Percentiles rank a stretch among this genome's conserved stretches.
phyloP scores from a whole-genome alignment of 2,888 invertebrate species.

The Polyploca ridens region DNA sequence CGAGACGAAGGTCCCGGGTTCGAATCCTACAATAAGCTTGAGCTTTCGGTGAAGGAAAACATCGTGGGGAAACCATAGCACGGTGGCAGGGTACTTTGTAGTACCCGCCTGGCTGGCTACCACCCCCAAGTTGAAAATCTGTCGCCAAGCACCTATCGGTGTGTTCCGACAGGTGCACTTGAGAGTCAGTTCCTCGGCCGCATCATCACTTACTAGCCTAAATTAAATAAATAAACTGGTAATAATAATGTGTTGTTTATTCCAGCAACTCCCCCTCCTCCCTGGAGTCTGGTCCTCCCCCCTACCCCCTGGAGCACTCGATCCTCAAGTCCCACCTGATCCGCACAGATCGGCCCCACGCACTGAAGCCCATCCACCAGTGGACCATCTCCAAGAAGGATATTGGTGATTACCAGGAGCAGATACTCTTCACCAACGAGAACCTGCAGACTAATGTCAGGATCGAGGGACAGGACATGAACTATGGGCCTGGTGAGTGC shows the following conservation, averaged over 20 bases:
- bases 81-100: too few species aligned
- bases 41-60: too few species aligned
- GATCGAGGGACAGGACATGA: slow-evolving; percentile 65
- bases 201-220: too few species aligned
- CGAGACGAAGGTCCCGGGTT: too few species aligned
- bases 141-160: too few species aligned
- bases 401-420: slow-evolving; percentile 73
- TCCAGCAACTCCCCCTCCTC: slow-evolving; percentile 64
- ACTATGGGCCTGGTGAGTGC: slow-evolving; percentile 74
- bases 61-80: too few species aligned
- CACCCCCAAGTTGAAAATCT: too few species aligned
- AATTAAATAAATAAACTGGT: too few species aligned
- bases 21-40: too few species aligned
- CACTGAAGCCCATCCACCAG: slow-evolving; percentile 66
- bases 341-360: slow-evolving; percentile 51
- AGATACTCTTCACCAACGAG: slow-evolving; percentile 79
- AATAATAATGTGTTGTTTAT: slow-evolving; percentile 14
- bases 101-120: too few species aligned
- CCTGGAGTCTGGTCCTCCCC: slow-evolving; percentile 64
- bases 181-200: neutral
- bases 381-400: slow-evolving; percentile 82
- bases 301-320: slow-evolving; percentile 73
- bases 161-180: too few species aligned
- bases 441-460: slow-evolving; percentile 61
- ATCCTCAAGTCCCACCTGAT: slow-evolving; percentile 78